Percentiles rank a stretch among this genome's conserved stretches.
Evolutionary conservation across 2,113 vertebrate genomes (phyloP).

Genomic region (Alligator mississippiensis): DNA sequence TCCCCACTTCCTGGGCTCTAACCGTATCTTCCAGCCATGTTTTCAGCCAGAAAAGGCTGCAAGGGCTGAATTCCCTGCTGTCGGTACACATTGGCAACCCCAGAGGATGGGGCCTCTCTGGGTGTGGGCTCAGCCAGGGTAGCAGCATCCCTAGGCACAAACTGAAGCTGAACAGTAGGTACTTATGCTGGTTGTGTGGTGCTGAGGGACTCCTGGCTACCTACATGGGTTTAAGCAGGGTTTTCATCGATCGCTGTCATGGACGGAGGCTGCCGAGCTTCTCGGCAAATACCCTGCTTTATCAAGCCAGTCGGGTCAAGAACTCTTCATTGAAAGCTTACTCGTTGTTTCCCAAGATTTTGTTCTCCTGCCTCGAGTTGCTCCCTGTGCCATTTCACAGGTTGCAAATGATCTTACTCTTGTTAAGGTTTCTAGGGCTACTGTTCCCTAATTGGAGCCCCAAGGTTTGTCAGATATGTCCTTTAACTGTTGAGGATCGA

Average conservation of each 20-base stretch:
- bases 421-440: conserved; percentile 6
- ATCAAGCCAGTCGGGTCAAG: background rate
- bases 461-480: background rate
- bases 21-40: too few species aligned
- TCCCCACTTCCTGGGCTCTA: too few species aligned
- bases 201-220: background rate
- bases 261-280: background rate
- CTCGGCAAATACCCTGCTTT: too few species aligned
- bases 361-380: background rate
- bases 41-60: too few species aligned
- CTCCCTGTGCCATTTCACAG: background rate
- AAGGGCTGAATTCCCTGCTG: too few species aligned
- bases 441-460: background rate
- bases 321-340: background rate
- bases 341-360: background rate
- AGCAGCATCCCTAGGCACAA: too few species aligned
- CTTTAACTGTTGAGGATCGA: background rate
- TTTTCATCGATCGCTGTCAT: background rate
- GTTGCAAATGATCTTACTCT: conserved; percentile 48
- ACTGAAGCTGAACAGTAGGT: too few species aligned
- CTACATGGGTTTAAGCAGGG: too few species aligned
- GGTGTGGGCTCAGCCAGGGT: too few species aligned
- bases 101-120: too few species aligned
- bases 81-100: too few species aligned
- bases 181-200: accelerated